Evolutionary conservation across 2,888 invertebrate genomes (phyloP).

Genomic region (Trichacis sp.): DNA sequence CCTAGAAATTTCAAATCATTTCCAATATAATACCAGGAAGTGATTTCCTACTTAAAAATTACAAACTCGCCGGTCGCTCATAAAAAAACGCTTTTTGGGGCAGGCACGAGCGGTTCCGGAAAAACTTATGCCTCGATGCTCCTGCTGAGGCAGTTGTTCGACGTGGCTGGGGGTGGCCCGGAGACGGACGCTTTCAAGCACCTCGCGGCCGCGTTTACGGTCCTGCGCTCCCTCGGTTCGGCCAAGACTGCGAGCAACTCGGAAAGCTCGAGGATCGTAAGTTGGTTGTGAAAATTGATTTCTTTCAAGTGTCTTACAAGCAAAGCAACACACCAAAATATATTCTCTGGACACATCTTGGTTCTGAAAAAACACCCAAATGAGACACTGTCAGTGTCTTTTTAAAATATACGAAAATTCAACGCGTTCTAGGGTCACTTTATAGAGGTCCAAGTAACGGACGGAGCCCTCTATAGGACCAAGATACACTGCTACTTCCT

Average conservation of each 20-base stretch:
- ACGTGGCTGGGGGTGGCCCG: conserved; percentile 93
- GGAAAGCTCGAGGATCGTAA: conserved; percentile 92
- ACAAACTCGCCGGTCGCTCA: no score
- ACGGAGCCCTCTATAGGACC: conserved; percentile 92
- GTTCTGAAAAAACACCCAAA: no score
- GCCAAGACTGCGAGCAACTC: conserved; percentile 92
- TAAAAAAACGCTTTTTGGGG: no score
- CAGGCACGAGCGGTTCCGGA: conserved; percentile 91
- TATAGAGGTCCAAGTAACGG: conserved; percentile 95
- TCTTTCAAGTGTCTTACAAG: no score
- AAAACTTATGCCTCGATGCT: conserved; percentile 95
- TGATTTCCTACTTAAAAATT: no score
- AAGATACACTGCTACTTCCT: conserved; percentile 97
- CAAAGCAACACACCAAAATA: no score
- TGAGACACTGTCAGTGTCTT: no score
- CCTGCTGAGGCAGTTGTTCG: conserved; percentile 89
- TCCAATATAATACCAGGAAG: conserved; percentile 14
- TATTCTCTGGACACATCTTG: no score
- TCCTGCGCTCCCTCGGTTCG: conserved; percentile 89
- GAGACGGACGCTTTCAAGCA: conserved; percentile 97
- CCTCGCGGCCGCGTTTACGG: conserved; percentile 94
- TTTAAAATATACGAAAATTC: no score
- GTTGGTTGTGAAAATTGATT: no score
- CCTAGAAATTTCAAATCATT: background rate
- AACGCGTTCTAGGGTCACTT: conserved; percentile 98